A percentile compares a stretch with the other conserved stretches of the same genome.
These are phyloP conservation scores for Acanthosepion lycidas DNA, from an alignment of 2,888 invertebrate species.

Conservation along the genomic window DNA sequence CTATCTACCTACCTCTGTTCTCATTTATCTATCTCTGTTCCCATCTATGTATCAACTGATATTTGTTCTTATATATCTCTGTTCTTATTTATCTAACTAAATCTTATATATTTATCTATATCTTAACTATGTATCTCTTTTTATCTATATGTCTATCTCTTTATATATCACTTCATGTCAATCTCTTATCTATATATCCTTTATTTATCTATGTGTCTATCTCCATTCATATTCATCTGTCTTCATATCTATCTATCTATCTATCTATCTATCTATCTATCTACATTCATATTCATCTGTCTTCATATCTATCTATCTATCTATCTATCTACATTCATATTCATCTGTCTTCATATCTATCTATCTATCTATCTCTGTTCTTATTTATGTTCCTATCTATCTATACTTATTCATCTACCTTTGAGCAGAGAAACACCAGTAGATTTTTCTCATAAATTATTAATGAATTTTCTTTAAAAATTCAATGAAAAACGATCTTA, in stretches of 20 bases:
- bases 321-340: too few relatives aligned
- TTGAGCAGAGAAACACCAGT: not conserved
- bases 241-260: too few relatives aligned
- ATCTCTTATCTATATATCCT: not conserved
- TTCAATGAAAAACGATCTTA: not conserved
- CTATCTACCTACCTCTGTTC: too few relatives aligned
- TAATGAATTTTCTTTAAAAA: not conserved
- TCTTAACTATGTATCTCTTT: not conserved
- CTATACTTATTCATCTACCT: not conserved
- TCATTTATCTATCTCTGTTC: not conserved
- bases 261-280: too few relatives aligned
- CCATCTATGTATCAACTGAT: not conserved
- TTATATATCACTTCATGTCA: not conserved
- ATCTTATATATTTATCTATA: not conserved
- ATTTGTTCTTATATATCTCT: not conserved
- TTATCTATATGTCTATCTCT: not conserved
- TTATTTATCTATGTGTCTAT: too few relatives aligned
- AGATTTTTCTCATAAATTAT: not conserved
- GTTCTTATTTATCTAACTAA: not conserved
- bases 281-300: not conserved
- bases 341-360: too few relatives aligned
- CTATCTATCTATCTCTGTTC: too few relatives aligned
- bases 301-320: not conserved
- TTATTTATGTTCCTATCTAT: too few relatives aligned
- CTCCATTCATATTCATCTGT: too few relatives aligned